Conservation (phyloP, 2,113 vertebrate genomes). For the Lichenostomus cassidix region DNA sequence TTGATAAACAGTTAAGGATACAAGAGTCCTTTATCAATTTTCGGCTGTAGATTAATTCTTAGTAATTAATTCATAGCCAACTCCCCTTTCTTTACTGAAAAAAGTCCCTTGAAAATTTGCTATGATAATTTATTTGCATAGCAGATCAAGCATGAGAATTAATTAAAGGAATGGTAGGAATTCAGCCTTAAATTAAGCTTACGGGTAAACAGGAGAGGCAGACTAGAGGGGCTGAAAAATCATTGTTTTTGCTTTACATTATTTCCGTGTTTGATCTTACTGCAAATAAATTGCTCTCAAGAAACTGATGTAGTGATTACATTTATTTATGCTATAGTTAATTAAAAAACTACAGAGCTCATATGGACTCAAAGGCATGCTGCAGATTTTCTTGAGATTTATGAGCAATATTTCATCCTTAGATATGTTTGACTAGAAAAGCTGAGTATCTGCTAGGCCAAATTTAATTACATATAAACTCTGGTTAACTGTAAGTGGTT, state of each 20-base stretch:
- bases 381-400: neutral
- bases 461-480: neutral
- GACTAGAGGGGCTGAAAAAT: neutral
- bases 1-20: neutral
- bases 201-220: neutral
- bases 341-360: neutral
- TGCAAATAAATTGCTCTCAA: neutral
- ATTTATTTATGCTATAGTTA: neutral
- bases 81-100: neutral
- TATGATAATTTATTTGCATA: neutral
- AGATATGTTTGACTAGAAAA: neutral
- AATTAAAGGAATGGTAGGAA: neutral
- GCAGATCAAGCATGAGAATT: neutral
- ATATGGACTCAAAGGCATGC: neutral
- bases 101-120: neutral
- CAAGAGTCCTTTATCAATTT: neutral
- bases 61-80: neutral
- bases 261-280: neutral
- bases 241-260: neutral
- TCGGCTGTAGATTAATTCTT: neutral
- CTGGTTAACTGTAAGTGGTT: neutral
- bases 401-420: neutral
- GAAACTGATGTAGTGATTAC: neutral
- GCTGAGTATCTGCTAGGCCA: neutral
- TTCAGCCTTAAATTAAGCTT: neutral